These are phyloP conservation scores for Aporophyla lueneburgensis DNA, from an alignment of 2,888 invertebrate species.

Conservation along the genomic window DNA sequence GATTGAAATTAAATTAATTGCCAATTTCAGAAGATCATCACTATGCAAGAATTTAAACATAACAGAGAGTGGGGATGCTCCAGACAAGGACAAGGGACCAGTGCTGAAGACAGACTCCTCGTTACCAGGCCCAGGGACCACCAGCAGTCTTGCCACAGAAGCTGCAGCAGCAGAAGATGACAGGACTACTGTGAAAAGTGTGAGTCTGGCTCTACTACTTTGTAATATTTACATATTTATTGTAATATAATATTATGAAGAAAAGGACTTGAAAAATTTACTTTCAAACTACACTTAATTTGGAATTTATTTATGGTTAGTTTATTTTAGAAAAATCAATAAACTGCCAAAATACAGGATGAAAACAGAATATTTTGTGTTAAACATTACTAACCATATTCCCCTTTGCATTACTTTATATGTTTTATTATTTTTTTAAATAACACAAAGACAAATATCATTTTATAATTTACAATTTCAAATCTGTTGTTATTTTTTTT, in stretches of 20 bases:
- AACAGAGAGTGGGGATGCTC: conserved; percentile 73
- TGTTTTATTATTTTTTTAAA: not conserved
- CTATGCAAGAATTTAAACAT: conserved; percentile 82
- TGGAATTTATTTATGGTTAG: not conserved
- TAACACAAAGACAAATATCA: not conserved
- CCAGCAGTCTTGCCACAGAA: conserved; percentile 59
- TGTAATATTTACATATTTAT: not conserved
- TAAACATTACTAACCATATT: not conserved
- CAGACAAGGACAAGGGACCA: conserved; percentile 74
- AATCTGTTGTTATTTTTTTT: not conserved
- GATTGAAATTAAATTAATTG: not conserved
- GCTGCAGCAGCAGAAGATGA: conserved; percentile 78
- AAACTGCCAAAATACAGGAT: not conserved
- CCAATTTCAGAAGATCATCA: conserved; percentile 81
- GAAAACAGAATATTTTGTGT: not conserved
- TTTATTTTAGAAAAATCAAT: not conserved
- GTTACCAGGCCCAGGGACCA: conserved; percentile 41
- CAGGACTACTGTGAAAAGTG: conserved; percentile 84
- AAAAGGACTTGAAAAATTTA: not conserved
- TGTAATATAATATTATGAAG: not conserved
- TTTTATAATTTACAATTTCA: not conserved
- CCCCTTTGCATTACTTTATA: not conserved
- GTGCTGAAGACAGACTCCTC: conserved; percentile 69
- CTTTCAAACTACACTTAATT: not conserved
- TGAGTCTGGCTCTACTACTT: conserved; percentile 65